Base-by-base conservation (phyloP, 2,797 vertebrate species). In the Pipistrellus pygmaeus region DNA sequence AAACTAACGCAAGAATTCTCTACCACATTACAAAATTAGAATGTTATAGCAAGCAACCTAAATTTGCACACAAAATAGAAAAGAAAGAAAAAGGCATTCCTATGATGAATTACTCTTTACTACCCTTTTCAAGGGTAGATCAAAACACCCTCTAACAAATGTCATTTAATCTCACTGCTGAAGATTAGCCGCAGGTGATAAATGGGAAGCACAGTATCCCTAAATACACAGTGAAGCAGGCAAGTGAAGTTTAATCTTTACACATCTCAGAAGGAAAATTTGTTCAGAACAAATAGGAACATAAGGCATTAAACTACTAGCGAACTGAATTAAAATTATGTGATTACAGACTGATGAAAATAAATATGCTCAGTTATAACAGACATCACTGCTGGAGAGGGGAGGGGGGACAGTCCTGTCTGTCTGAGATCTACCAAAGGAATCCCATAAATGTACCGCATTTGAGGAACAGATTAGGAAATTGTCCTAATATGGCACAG, bases 121-220 rank as follows among this genome's bases (percentile, higher is more conserved):
- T 94, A 96, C 88, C 88, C 95, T 97, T 97, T 97, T 96, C 94
- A 96, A 96, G 94, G 88, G 94, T 44, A 96, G 90, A 95, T 96
- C 87, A 96, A 97, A 97, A 96, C 85, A 95, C 57, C 64, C 93
- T 75, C 95, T 95, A 96, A 96, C 76, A 97, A 97, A 97, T 95
- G 95, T 94, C 96, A 92, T 96, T 92, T 95, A 91, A 96, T 97
- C 93, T 96, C 84, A 93, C 86, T 93, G 90, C 80, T 95, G 72
- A 94, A 96, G 94, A 96, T 97, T 96, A 96, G 89, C 84, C 94
- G 90, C 94, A 95, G 96, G 95, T 92, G 91, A 97, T 96, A 71
- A 95, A 86, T 68, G 25, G 90, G 64, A 97, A 97, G 97, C 89
- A 78, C 14, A 77, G 32, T 27, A 80, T 93, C 94, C 92, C 76